Base-by-base conservation (phyloP, 2,888 invertebrate genomes). In the Steromphala cineraria region DNA sequence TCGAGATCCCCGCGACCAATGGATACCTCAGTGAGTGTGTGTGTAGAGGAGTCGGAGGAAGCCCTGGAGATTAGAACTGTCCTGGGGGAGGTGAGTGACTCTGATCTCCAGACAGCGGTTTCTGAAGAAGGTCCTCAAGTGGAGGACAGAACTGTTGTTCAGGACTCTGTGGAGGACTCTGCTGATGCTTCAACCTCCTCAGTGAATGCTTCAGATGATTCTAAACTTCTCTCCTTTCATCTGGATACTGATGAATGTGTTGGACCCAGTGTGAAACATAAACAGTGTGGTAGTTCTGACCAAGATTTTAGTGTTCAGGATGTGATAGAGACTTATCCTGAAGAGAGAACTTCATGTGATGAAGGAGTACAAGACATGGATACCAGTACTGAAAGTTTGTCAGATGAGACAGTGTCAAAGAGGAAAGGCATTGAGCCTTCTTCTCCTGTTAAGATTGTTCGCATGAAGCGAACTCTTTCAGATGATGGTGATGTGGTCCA, bases 391-490 rank as follows among this genome's bases (percentile, higher is more conserved):
- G 19, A 62, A 19, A 24, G 28, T 24, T 8, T 24, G 62, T 24
- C 5, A 5, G 71, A 36, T 17, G 19, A 31, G 13, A 40, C 71
- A 15, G 36, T 21, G 10, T 31, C 62, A 7, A 56, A 10, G 77
- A 56, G n/a, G n/a, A n/a, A 8, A 55, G 56, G 56, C n/a, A 10
- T 3, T 0, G 62, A 67, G 13, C 21, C 40, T 10, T 21, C 13
- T 19, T 71, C 71, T 28, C 55, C 52, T 46, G 67, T 79, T 10
- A 53, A 79, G 55, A 55, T 79, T 21, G 67, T 67, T 17, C 76
- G 52, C 10, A 40, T 77, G 55, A 82, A 80, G 28, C 19, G 78
- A n/a, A 80, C 74, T 0, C 15, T 67, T 28, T 80, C 78, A 13
- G 55, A 71, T 46, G 55, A 71, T 46, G 62, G 71, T 24, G 75